phyloP scores from a whole-genome alignment of 2,113 vertebrate genomes.

The Perca fluviatilis region DNA sequence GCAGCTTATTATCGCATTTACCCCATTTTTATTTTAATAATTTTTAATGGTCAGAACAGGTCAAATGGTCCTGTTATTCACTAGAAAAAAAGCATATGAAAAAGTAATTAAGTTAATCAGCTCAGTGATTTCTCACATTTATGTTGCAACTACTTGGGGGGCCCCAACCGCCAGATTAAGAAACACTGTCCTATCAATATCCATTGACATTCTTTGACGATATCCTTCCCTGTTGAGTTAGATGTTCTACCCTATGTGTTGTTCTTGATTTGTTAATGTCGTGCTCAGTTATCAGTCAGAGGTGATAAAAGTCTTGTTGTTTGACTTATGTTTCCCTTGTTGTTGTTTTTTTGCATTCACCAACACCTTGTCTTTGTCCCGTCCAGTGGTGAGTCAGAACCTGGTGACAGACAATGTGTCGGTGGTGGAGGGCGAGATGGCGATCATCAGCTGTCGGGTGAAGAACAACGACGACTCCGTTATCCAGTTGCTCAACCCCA shows the following conservation, averaged over 20 bases:
- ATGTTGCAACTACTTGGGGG: background rate
- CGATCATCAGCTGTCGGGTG: slow-evolving; percentile 86
- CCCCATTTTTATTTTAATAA: background rate
- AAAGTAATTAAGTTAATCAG: background rate
- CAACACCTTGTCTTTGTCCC: slow-evolving; percentile 15
- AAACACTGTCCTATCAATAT: background rate
- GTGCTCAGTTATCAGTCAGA: background rate
- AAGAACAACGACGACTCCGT: slow-evolving; percentile 97
- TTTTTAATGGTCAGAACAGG: background rate
- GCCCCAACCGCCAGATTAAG: background rate
- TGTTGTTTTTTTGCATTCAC: background rate
- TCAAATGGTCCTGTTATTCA: background rate
- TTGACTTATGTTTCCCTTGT: background rate
- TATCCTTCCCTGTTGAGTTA: background rate
- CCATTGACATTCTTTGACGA: background rate
- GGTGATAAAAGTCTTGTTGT: background rate
- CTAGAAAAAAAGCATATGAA: background rate
- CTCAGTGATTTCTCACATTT: background rate
- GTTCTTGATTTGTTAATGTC: background rate
- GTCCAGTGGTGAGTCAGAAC: slow-evolving; percentile 90
- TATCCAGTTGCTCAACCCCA: slow-evolving; percentile 98
- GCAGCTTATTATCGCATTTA: background rate
- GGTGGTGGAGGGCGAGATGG: slow-evolving; percentile 86
- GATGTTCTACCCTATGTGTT: background rate
- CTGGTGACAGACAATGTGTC: slow-evolving; percentile 91